Evolutionary conservation across 2,888 invertebrate genomes (phyloP).

Genomic region (Linnaemya tessellans): DNA sequence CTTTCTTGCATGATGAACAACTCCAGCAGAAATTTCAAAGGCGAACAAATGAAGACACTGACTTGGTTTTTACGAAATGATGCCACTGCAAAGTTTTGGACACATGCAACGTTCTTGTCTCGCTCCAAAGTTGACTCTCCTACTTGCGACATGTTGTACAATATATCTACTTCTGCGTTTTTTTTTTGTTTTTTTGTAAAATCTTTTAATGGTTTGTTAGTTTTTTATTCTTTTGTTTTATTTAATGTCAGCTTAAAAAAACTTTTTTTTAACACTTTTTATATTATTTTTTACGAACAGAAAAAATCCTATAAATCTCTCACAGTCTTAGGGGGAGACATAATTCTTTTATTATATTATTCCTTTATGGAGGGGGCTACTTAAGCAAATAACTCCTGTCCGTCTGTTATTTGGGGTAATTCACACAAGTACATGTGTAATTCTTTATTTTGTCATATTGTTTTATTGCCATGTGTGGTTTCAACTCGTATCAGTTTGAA

Average conservation of each 20-base stretch:
- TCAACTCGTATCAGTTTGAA: conserved; percentile 11
- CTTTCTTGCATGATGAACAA: conserved; percentile 4
- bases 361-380: background rate
- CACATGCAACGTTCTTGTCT: conserved; percentile 58
- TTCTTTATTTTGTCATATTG: conserved; percentile 25
- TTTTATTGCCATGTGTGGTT: conserved; percentile 29
- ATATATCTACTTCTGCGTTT: background rate
- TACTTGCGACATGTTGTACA: conserved; percentile 4
- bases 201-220: conserved; percentile 44
- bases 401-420: background rate
- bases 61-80: conserved; percentile 28
- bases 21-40: conserved; percentile 4
- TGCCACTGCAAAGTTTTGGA: conserved; percentile 65
- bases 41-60: background rate
- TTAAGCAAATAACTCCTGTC: background rate
- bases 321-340: conserved; percentile 43
- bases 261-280: conserved; percentile 39
- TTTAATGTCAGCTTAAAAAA: conserved; percentile 42
- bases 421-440: background rate
- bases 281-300: background rate
- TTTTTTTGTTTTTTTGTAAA: background rate
- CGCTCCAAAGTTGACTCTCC: conserved; percentile 2
- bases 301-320: conserved; percentile 15
- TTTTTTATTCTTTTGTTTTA: conserved; percentile 26
- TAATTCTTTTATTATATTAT: background rate